Evolutionary conservation across 2,888 invertebrate species (phyloP).

Genomic region (Pammene fasciana): DNA sequence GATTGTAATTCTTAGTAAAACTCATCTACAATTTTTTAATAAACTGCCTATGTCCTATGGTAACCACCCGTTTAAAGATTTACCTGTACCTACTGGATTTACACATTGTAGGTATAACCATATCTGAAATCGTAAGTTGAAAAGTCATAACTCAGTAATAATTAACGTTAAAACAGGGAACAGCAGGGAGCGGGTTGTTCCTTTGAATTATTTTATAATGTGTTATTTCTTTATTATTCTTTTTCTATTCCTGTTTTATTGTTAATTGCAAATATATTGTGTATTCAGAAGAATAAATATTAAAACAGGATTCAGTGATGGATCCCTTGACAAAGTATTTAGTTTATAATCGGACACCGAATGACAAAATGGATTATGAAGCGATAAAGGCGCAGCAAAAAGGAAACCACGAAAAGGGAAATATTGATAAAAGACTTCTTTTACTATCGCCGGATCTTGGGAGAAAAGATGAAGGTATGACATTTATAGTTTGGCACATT

Average conservation of each 20-base stretch:
- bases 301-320: constrained; percentile 51
- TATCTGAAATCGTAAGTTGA: not conserved
- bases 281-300: no score
- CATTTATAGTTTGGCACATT: constrained; percentile 32
- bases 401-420: constrained; percentile 52
- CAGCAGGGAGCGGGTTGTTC: no score
- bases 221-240: no score
- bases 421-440: constrained; percentile 64
- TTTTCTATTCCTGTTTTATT: no score
- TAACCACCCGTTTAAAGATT: no score
- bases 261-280: no score
- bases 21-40: no score
- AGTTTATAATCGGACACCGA: constrained; percentile 73
- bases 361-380: constrained; percentile 68
- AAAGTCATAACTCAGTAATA: not conserved
- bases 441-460: constrained; percentile 69
- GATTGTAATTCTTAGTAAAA: no score
- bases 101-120: not conserved
- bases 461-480: constrained; percentile 66
- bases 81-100: no score
- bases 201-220: no score
- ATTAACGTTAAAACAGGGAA: constrained; percentile 16
- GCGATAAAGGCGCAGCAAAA: constrained; percentile 62
- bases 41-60: no score
- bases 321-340: constrained; percentile 71